These are phyloP conservation scores for Coregonus suidteri DNA, from an alignment of 2,797 vertebrate species.

Conservation along the genomic window DNA sequence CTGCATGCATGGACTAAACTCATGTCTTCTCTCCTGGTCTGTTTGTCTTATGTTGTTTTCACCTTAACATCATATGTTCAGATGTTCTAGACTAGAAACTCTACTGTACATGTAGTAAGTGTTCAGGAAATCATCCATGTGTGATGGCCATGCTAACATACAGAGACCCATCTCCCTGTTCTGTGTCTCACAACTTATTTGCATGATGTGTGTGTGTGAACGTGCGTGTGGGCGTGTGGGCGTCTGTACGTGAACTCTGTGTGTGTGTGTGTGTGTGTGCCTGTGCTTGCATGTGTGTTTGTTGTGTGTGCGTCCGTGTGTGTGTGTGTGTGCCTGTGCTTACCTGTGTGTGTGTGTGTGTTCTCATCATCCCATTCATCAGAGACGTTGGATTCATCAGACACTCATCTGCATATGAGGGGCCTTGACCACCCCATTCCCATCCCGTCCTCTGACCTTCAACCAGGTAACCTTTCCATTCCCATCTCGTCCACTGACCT, in stretches of 20 bases:
- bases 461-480: no score
- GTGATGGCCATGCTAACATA: background rate
- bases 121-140: background rate
- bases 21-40: slow-evolving; percentile 26
- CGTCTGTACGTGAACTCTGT: background rate
- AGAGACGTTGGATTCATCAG: slow-evolving; percentile 49
- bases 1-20: slow-evolving; percentile 42
- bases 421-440: slow-evolving; percentile 31
- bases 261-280: slow-evolving; percentile 13
- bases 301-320: slow-evolving; percentile 28
- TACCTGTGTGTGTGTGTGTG: slow-evolving; percentile 18
- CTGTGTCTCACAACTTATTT: background rate
- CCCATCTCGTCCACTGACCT: slow-evolving; percentile 42
- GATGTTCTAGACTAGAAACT: background rate
- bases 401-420: slow-evolving; percentile 53
- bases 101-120: background rate
- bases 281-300: slow-evolving; percentile 1
- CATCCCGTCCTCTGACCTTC: slow-evolving; percentile 49
- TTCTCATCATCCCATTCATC: slow-evolving; percentile 54
- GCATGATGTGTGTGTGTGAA: background rate
- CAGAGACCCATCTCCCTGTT: slow-evolving; percentile 6
- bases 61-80: slow-evolving; percentile 25
- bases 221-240: background rate
- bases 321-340: background rate
- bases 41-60: background rate